phyloP scores from a whole-genome alignment of 1,140 invertebrate genomes.

The Pseudomyrmex sp. region DNA sequence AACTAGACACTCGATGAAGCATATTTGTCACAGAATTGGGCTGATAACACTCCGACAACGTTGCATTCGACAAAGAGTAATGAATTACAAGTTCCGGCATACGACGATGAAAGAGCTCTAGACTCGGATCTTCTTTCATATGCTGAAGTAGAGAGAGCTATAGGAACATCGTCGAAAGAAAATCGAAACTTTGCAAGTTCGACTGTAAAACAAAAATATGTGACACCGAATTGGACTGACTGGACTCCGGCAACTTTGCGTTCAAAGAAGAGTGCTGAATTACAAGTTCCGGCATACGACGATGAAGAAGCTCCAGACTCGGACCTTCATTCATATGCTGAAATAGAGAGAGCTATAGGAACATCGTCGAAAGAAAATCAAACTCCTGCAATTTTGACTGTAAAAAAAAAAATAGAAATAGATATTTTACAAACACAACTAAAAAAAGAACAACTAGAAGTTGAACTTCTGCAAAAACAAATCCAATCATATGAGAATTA shows the following conservation, averaged over 20 bases:
- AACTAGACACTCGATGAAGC: background rate
- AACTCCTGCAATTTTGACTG: background rate
- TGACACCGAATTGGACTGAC: too few species aligned
- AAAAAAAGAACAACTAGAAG: background rate
- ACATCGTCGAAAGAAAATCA: too few species aligned
- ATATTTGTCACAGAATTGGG: background rate
- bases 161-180: background rate
- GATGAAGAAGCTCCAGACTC: too few species aligned
- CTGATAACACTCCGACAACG: background rate
- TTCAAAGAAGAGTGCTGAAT: too few species aligned
- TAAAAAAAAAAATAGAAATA: slow-evolving; percentile 9
- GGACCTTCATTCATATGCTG: too few species aligned
- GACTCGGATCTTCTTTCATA: background rate
- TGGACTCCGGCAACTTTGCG: too few species aligned
- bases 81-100: background rate
- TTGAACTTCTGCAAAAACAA: too few species aligned
- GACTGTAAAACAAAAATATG: background rate
- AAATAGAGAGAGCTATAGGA: too few species aligned
- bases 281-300: too few species aligned
- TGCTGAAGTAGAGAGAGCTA: background rate
- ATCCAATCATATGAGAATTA: too few species aligned
- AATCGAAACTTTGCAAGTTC: background rate
- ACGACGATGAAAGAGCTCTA: background rate
- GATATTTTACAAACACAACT: background rate
- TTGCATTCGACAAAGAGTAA: background rate